Conservation (phyloP, 1,140 invertebrate genomes). For the Anthonomus grandis region DNA sequence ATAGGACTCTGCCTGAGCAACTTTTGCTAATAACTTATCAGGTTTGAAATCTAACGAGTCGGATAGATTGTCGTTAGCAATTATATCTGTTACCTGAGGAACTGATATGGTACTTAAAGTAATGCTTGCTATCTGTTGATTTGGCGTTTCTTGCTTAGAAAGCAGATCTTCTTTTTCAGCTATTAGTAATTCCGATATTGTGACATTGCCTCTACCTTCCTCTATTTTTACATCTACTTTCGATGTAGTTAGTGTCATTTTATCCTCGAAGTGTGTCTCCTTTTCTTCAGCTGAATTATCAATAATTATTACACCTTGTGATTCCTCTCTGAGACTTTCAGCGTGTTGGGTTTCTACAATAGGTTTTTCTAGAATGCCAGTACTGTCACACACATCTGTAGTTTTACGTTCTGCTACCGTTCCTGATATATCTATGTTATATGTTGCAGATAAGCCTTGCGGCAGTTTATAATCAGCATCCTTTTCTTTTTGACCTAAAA, state of each 20-base stretch:
- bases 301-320: constrained; percentile 38
- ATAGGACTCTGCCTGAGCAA: constrained; percentile 38
- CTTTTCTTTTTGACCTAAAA: constrained; percentile 29
- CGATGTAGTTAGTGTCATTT: constrained; percentile 43
- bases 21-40: constrained; percentile 27
- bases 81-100: constrained; percentile 39
- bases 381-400: constrained; percentile 26
- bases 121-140: constrained; percentile 37
- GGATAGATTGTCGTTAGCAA: constrained; percentile 32
- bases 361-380: constrained; percentile 21
- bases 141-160: constrained; percentile 27
- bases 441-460: constrained; percentile 34
- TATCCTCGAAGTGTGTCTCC: constrained; percentile 43
- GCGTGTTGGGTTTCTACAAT: constrained; percentile 33
- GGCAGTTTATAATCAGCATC: constrained; percentile 31
- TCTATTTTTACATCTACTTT: constrained; percentile 50
- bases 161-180: constrained; percentile 46
- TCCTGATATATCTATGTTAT: constrained; percentile 36
- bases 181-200: constrained; percentile 42
- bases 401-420: constrained; percentile 36
- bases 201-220: constrained; percentile 46
- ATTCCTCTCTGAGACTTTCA: no score
- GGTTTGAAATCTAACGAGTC: constrained; percentile 32
- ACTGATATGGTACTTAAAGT: constrained; percentile 40
- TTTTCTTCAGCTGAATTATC: constrained; percentile 44